Conservation (phyloP, 2,113 vertebrate species). For the Puffinus mauretanicus region DNA sequence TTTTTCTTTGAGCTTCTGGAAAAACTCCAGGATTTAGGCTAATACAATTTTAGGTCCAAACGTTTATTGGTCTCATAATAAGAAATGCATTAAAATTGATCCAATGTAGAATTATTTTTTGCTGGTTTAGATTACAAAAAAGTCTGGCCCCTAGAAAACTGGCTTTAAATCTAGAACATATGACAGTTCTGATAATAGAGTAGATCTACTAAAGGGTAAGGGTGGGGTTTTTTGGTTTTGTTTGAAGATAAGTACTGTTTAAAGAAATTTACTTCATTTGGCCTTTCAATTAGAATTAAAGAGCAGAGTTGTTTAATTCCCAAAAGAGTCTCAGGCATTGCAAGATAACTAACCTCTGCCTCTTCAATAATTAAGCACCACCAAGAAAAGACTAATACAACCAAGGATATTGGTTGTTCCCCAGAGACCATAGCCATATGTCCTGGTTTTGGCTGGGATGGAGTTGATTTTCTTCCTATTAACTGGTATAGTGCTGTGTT, state of each 20-base stretch:
- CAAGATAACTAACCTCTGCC: not conserved
- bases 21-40: not conserved
- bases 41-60: not conserved
- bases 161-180: not conserved
- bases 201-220: not conserved
- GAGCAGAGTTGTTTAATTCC: not conserved
- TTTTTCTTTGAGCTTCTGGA: not conserved
- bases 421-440: not conserved
- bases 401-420: not conserved
- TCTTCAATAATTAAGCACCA: not conserved
- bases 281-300: not conserved
- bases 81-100: not conserved
- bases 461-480: too few species aligned
- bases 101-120: not conserved
- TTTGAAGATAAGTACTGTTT: not conserved
- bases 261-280: not conserved
- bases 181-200: not conserved
- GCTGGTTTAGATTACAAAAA: not conserved
- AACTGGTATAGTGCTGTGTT: too few species aligned
- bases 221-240: not conserved
- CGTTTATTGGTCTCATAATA: not conserved
- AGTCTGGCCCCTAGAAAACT: not conserved
- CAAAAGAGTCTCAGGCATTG: not conserved
- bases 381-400: not conserved
- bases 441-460: too few species aligned